phyloP scores from a whole-genome alignment of 1,140 invertebrate species.

The Fopius arisanus region DNA sequence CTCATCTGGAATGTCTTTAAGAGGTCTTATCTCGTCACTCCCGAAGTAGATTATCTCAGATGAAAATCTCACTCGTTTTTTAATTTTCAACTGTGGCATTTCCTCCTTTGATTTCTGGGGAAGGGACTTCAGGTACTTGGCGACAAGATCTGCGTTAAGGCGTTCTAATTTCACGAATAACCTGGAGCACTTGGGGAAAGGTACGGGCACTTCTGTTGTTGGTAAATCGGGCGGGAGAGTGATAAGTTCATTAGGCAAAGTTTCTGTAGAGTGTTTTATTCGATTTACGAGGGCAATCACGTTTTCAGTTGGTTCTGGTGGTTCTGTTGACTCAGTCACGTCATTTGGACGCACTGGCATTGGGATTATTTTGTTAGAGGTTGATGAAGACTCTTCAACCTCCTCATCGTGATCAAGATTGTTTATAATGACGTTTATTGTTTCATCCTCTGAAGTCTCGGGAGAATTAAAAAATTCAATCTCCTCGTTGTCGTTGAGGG shows the following conservation, averaged over 20 bases:
- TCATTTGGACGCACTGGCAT: neutral
- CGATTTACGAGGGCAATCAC: neutral
- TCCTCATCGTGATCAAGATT: neutral
- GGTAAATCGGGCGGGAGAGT: neutral
- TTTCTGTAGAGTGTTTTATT: neutral
- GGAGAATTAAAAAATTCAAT: neutral
- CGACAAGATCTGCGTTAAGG: neutral
- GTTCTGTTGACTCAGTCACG: neutral
- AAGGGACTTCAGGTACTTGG: neutral
- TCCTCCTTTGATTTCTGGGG: neutral
- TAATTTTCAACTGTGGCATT: neutral
- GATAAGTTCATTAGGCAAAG: neutral
- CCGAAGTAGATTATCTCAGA: neutral
- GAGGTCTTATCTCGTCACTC: neutral
- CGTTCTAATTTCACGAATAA: neutral
- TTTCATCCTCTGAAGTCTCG: neutral
- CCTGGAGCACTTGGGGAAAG: neutral
- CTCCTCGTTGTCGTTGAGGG: neutral
- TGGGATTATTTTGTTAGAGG: neutral
- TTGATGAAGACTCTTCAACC: neutral
- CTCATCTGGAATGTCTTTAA: neutral
- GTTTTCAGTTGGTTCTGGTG: neutral
- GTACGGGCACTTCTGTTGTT: neutral
- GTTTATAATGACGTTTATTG: neutral
- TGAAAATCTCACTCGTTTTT: neutral